Percentiles rank a stretch among this genome's conserved stretches.
phyloP scores from a whole-genome alignment of 1,140 invertebrate genomes.

The Cotesia chilonis region DNA sequence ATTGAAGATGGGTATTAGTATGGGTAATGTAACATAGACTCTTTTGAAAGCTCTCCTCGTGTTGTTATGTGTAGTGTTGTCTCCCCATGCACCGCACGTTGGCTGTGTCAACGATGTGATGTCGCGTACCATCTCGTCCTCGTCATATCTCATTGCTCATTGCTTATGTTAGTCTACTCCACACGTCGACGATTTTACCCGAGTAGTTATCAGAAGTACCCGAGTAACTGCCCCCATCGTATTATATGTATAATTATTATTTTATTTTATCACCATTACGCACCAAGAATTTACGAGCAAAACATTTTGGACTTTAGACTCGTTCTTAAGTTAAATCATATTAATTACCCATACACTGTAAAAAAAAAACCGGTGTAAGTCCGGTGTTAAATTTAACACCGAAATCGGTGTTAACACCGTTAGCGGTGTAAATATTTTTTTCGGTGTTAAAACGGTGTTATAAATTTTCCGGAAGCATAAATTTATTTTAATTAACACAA shows the following conservation, averaged over 20 bases:
- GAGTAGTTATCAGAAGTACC: slow-evolving; percentile 16
- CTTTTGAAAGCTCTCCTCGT: background rate
- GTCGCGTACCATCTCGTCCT: slow-evolving; percentile 11
- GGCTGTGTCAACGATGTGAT: slow-evolving; percentile 1
- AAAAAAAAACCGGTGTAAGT: too few relatives aligned
- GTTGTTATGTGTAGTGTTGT: background rate
- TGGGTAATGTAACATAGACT: too few relatives aligned
- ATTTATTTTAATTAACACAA: too few relatives aligned
- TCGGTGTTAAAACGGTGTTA: too few relatives aligned
- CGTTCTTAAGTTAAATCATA: background rate
- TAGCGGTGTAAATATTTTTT: too few relatives aligned
- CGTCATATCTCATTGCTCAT: background rate
- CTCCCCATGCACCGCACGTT: background rate
- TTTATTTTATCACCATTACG: slow-evolving; percentile 8
- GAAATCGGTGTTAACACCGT: too few relatives aligned
- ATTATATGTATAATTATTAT: background rate
- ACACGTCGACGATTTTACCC: slow-evolving; percentile 17
- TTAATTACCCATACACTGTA: too few relatives aligned
- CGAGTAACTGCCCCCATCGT: slow-evolving; percentile 22
- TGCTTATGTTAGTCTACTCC: background rate
- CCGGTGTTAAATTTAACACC: too few relatives aligned
- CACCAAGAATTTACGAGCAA: slow-evolving; percentile 8
- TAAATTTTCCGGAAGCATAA: too few relatives aligned
- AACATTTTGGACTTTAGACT: slow-evolving; percentile 20
- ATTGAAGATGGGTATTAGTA: too few relatives aligned